Evolutionary conservation across 2,888 invertebrate genomes (phyloP).

Genomic region (Lordiphosa andalusiaca): DNA sequence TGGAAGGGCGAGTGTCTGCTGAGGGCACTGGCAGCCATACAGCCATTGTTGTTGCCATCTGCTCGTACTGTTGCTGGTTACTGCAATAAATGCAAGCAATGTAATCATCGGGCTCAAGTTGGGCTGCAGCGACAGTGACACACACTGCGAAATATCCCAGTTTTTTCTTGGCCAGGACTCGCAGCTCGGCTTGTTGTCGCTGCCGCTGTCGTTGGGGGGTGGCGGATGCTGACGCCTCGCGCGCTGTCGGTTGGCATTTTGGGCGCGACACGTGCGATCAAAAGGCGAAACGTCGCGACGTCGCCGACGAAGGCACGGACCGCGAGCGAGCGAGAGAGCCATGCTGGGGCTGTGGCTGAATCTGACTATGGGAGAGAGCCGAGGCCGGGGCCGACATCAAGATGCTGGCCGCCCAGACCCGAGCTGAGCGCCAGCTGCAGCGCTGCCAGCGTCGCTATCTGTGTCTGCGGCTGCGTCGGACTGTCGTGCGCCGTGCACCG

Average conservation of each 20-base stretch:
- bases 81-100: slow-evolving; percentile 13
- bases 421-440: slow-evolving; percentile 19
- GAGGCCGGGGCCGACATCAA: not conserved
- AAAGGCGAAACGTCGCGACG: slow-evolving; percentile 15
- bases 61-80: slow-evolving; percentile 5
- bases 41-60: slow-evolving; percentile 7
- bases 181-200: slow-evolving; percentile 23
- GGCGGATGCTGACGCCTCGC: slow-evolving; percentile 9
- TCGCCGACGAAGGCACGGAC: slow-evolving; percentile 1
- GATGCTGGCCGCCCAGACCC: slow-evolving; percentile 8
- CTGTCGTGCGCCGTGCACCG: slow-evolving; percentile 13
- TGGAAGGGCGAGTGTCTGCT: slow-evolving; percentile 18
- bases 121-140: slow-evolving; percentile 10
- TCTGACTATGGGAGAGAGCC: slow-evolving; percentile 3
- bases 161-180: slow-evolving; percentile 9
- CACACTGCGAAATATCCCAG: slow-evolving; percentile 38
- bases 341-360: slow-evolving; percentile 21
- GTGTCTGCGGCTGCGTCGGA: slow-evolving; percentile 33
- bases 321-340: slow-evolving; percentile 3
- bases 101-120: slow-evolving; percentile 14
- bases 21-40: slow-evolving; percentile 14
- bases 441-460: slow-evolving; percentile 21
- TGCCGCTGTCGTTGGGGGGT: slow-evolving; percentile 6
- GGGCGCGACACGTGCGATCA: slow-evolving; percentile 34
- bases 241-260: slow-evolving; percentile 14